phyloP scores from a whole-genome alignment of 1,140 invertebrate genomes.

The Dysdera silvatica region DNA sequence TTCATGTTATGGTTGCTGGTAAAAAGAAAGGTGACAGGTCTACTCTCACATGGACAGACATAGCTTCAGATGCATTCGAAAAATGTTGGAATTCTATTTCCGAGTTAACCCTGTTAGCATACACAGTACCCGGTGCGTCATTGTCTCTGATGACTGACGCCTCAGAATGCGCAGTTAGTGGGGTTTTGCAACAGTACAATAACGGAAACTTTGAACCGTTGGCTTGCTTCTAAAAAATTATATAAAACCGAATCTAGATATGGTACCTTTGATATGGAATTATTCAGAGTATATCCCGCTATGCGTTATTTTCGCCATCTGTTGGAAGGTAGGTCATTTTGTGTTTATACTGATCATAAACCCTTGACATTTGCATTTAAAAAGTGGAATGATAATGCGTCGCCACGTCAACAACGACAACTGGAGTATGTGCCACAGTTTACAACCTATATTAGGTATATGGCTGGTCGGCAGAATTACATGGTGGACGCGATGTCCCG shows the following conservation, averaged over 20 bases:
- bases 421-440: no score
- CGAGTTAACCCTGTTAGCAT: background rate
- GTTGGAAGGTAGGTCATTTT: no score
- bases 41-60: constrained; percentile 26
- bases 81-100: constrained; percentile 40
- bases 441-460: no score
- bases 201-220: constrained; percentile 21
- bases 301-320: no score
- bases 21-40: background rate
- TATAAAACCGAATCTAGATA: constrained; percentile 13
- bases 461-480: no score
- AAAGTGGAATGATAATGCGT: no score
- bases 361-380: constrained; percentile 35
- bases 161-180: constrained; percentile 9
- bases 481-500: no score
- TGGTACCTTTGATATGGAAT: constrained; percentile 33
- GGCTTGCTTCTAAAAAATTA: constrained; percentile 26
- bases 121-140: constrained; percentile 9
- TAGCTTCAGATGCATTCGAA: constrained; percentile 38
- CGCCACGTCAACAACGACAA: no score
- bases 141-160: constrained; percentile 24
- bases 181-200: constrained; percentile 8
- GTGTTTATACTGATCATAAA: constrained; percentile 37
- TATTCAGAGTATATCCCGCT: constrained; percentile 35
- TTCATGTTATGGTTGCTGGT: background rate